phyloP scores from a whole-genome alignment of 2,797 vertebrate species.

The Urosaurus nigricauda region DNA sequence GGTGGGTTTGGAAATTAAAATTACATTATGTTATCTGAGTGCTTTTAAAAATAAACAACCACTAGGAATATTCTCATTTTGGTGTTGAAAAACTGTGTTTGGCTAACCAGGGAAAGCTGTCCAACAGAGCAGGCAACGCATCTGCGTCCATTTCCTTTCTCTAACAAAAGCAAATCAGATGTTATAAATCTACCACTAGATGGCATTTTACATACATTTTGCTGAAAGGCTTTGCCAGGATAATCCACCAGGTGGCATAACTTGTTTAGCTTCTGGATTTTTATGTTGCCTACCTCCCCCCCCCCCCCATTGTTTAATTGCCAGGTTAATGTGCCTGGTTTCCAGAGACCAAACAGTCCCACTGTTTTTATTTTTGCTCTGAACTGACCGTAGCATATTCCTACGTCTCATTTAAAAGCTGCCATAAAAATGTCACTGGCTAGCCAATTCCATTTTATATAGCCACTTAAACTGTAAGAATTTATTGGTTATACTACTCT shows the following conservation, averaged over 20 bases:
- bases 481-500: constrained; percentile 24
- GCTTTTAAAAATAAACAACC: neutral
- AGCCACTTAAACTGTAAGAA: constrained; percentile 13
- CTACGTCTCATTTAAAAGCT: constrained; percentile 43
- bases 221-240: constrained; percentile 36
- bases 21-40: too few relatives aligned
- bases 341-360: constrained; percentile 28
- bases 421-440: constrained; percentile 29
- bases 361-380: constrained; percentile 42
- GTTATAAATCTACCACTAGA: constrained; percentile 41
- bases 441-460: constrained; percentile 19
- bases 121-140: neutral
- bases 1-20: neutral
- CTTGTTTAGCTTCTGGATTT: constrained; percentile 48
- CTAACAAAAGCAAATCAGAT: neutral
- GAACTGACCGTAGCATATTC: constrained; percentile 35
- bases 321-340: constrained; percentile 33
- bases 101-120: neutral
- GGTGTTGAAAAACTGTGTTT: neutral
- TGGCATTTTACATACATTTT: constrained; percentile 51
- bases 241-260: constrained; percentile 67
- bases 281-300: constrained; percentile 12
- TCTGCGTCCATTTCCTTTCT: neutral
- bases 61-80: neutral
- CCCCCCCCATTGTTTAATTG: constrained; percentile 61